Conservation (phyloP, 2,113 vertebrate genomes). For the Oenanthe melanoleuca region DNA sequence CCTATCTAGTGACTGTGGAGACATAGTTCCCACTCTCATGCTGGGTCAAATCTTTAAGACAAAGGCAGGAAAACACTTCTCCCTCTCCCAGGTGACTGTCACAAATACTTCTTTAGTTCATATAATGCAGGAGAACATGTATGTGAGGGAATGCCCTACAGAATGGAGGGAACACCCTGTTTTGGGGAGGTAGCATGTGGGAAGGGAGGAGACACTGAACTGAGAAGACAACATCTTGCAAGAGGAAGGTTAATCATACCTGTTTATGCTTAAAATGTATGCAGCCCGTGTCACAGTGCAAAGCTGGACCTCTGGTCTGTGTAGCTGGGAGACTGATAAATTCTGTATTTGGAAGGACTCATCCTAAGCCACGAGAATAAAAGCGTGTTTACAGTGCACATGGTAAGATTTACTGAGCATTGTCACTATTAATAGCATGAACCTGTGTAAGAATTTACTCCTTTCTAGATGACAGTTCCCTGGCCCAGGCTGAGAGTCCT, state of each 20-base stretch:
- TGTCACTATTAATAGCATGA: conserved; percentile 29
- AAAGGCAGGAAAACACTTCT: neutral
- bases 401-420: conserved; percentile 31
- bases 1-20: neutral
- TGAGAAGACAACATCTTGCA: neutral
- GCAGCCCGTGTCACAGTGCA: neutral
- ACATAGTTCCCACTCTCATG: neutral
- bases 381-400: neutral
- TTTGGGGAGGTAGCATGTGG: neutral
- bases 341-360: neutral
- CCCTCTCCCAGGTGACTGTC: neutral
- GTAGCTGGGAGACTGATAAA: neutral
- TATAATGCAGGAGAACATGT: neutral
- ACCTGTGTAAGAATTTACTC: neutral
- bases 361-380: neutral
- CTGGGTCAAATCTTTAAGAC: neutral
- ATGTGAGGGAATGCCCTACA: neutral
- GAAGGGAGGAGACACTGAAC: neutral
- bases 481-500: conserved; percentile 17
- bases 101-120: neutral
- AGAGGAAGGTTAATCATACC: neutral
- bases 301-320: neutral
- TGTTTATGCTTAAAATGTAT: neutral
- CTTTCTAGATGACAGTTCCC: conserved; percentile 19
- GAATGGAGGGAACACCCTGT: neutral